Conservation (phyloP, 2,888 invertebrate genomes). For the Diaprepes abbreviatus region DNA sequence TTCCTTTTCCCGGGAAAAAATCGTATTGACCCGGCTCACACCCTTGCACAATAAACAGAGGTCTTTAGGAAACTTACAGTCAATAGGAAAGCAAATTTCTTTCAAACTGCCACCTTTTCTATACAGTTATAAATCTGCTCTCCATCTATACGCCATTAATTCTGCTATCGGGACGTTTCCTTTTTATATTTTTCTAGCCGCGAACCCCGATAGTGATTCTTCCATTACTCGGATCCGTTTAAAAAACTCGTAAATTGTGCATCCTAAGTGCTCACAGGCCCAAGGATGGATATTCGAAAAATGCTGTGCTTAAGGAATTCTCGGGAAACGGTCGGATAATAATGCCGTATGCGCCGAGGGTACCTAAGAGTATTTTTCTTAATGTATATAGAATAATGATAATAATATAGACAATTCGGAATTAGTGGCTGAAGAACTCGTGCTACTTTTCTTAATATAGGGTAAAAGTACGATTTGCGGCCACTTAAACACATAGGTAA, state of each 20-base stretch:
- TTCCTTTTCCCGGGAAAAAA: neutral
- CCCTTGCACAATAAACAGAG: constrained; percentile 1
- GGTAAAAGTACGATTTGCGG: too few species aligned
- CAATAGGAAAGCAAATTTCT: constrained; percentile 14
- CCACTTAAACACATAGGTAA: too few species aligned
- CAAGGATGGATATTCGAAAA: neutral
- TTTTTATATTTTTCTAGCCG: constrained; percentile 18
- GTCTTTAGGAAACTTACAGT: constrained; percentile 4
- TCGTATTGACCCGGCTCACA: neutral
- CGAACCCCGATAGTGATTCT: constrained; percentile 10
- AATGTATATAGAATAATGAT: too few species aligned
- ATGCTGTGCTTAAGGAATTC: neutral
- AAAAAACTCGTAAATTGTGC: constrained; percentile 5
- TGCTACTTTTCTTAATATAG: too few species aligned
- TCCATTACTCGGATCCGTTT: constrained; percentile 9
- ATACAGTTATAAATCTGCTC: constrained; percentile 22
- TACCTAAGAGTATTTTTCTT: too few species aligned
- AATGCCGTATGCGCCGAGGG: too few species aligned
- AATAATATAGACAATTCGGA: too few species aligned
- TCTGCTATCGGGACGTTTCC: constrained; percentile 20
- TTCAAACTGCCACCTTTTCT: constrained; percentile 14
- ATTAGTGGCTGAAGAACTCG: too few species aligned
- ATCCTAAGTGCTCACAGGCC: neutral
- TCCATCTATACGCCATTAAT: constrained; percentile 18
- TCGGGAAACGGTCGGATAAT: too few species aligned